These are phyloP conservation scores for Agelaius phoeniceus DNA, from an alignment of 2,113 vertebrate genomes.

Conservation along the genomic window DNA sequence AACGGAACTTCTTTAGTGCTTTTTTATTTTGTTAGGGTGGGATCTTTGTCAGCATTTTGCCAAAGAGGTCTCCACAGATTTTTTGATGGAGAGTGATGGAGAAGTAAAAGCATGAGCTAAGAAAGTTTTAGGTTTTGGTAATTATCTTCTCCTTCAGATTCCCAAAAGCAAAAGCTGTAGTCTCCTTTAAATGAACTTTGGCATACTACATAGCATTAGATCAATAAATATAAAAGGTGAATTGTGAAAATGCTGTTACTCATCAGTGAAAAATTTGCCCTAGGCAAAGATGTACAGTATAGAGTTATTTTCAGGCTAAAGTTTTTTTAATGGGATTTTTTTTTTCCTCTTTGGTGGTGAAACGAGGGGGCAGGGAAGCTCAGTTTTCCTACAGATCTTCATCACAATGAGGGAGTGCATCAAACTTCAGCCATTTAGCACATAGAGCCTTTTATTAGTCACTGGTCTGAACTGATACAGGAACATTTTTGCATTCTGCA, in stretches of 20 bases:
- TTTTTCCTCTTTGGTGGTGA: not conserved
- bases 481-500: slow-evolving; percentile 53
- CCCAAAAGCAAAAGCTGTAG: not conserved
- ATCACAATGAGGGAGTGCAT: not conserved
- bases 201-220: slow-evolving; percentile 53
- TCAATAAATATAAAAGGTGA: slow-evolving; percentile 71
- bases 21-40: not conserved
- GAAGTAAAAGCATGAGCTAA: not conserved
- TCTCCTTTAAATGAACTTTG: slow-evolving; percentile 79
- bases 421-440: slow-evolving; percentile 16
- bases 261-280: slow-evolving; percentile 76
- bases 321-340: not conserved
- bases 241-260: slow-evolving; percentile 78
- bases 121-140: not conserved
- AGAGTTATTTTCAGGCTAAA: slow-evolving; percentile 56
- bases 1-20: not conserved
- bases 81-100: not conserved
- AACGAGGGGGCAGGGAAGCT: not conserved
- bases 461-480: slow-evolving; percentile 14
- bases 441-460: slow-evolving; percentile 39
- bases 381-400: slow-evolving; percentile 12
- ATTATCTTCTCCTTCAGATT: not conserved
- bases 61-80: not conserved
- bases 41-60: not conserved
- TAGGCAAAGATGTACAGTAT: slow-evolving; percentile 56